These are phyloP conservation scores for Pseudomyrmex flavicornis DNA, from an alignment of 1,140 invertebrate species.

Conservation along the genomic window DNA sequence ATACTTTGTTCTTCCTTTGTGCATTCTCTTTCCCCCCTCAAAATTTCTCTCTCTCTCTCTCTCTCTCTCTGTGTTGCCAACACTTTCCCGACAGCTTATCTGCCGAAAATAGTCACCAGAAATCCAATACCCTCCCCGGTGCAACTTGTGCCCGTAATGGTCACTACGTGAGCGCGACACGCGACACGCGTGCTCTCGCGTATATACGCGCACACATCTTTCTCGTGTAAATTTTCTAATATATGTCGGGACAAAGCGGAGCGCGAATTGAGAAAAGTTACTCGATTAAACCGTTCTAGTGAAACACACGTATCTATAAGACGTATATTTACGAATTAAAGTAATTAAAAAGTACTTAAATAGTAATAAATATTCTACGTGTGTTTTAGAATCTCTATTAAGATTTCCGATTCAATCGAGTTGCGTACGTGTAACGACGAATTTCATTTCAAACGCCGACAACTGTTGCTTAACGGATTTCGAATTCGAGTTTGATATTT, in stretches of 20 bases:
- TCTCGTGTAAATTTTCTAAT: conserved; percentile 10
- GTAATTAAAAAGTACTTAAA: background rate
- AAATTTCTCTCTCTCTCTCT: conserved; percentile 33
- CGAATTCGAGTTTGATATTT: conserved; percentile 17
- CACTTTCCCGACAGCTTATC: conserved; percentile 52
- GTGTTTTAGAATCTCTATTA: background rate
- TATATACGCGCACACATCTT: background rate
- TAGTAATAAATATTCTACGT: background rate
- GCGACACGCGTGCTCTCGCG: background rate
- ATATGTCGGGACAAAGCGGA: no score
- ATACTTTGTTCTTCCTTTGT: conserved; percentile 8
- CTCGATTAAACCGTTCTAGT: no score
- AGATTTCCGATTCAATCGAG: background rate
- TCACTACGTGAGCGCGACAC: conserved; percentile 24
- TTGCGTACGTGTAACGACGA: no score
- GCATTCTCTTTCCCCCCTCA: conserved; percentile 1
- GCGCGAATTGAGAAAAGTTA: no score
- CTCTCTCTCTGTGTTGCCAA: background rate
- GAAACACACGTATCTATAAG: no score
- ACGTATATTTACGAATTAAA: no score
- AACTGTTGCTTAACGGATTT: background rate
- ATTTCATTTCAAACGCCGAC: background rate
- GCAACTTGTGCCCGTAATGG: conserved; percentile 30
- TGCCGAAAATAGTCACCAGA: conserved; percentile 59
- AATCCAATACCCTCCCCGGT: conserved; percentile 44